Evolutionary conservation across 2,888 invertebrate species (phyloP), one percentile per base, ranked within the genome.

Genomic region (Polylopha cassiicola): DNA sequence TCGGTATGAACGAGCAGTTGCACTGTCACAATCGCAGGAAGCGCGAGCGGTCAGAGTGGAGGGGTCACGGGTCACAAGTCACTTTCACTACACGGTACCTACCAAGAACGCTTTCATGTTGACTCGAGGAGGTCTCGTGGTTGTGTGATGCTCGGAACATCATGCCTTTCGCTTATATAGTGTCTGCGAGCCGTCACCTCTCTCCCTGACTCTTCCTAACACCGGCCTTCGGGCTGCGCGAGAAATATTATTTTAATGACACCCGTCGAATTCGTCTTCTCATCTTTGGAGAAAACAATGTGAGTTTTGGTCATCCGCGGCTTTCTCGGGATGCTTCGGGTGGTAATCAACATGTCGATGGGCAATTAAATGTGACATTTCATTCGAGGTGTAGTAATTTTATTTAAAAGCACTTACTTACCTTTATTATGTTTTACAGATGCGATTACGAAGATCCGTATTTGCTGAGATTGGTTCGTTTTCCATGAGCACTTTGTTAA

Each of bases 51-150:
- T 58, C 60, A 54, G 66, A 64, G 63, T 65, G 63, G 65, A 60
- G 64, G 73, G 72, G 72, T 46, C 57, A 71, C 70, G 58, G 81
- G 75, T 81, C 84, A 84, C 81, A 72, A 64, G 63, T 65, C 84
- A 84, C 84, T 84, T 84, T 85, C 84, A 84, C 84, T 79, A 66
- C 65, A 64, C 71, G 53, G 55, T 82, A 82, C 84, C 82, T 82
- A 85, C 85, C 85, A 85, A 82, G 80, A 85, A 85, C 66, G 84
- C 85, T 82, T 82, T 85, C 85, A 85, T 85, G 84, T 84, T 85
- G 84, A 67, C 75, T 80, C 77, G 70, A 79, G 78, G 81, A 81
- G 79, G 73, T 74, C 69, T 75, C 70, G 79, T 70, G 70, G 73
- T 79, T 76, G 79, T 84, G 63, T 84, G 84, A 82, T 84, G 84